Conservation (phyloP, 2,888 invertebrate genomes). For the Adela reaumurella region DNA sequence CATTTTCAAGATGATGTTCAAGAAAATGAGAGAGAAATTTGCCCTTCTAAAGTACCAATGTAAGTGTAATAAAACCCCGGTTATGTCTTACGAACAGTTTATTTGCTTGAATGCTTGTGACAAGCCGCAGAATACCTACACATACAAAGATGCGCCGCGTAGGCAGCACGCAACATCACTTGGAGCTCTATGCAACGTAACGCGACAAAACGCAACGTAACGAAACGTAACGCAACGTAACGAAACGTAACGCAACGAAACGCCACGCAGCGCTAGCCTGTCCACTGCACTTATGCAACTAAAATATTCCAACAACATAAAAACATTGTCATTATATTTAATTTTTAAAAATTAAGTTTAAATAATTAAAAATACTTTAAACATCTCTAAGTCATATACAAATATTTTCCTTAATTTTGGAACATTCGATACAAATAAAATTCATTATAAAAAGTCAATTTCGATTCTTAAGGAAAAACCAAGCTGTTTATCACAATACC, state of each 20-base stretch:
- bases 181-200: too few species aligned
- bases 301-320: neutral
- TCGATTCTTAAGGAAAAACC: neutral
- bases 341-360: slow-evolving; percentile 1
- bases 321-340: slow-evolving; percentile 3
- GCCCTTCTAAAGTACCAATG: too few species aligned
- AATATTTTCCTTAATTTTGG: neutral
- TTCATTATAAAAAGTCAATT: neutral
- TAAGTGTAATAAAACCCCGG: too few species aligned
- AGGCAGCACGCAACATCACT: too few species aligned
- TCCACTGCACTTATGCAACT: neutral
- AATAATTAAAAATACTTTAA: neutral
- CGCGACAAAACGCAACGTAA: too few species aligned
- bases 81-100: slow-evolving; percentile 37
- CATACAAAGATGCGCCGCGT: too few species aligned
- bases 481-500: neutral
- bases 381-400: neutral
- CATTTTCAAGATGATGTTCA: too few species aligned
- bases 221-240: too few species aligned
- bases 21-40: too few species aligned
- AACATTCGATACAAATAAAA: neutral
- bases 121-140: slow-evolving; percentile 41
- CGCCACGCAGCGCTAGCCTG: too few species aligned
- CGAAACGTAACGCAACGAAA: too few species aligned
- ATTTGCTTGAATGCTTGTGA: slow-evolving; percentile 41